These are phyloP conservation scores for Boleophthalmus pectinirostris DNA, from an alignment of 2,113 vertebrate species.

Conservation along the genomic window DNA sequence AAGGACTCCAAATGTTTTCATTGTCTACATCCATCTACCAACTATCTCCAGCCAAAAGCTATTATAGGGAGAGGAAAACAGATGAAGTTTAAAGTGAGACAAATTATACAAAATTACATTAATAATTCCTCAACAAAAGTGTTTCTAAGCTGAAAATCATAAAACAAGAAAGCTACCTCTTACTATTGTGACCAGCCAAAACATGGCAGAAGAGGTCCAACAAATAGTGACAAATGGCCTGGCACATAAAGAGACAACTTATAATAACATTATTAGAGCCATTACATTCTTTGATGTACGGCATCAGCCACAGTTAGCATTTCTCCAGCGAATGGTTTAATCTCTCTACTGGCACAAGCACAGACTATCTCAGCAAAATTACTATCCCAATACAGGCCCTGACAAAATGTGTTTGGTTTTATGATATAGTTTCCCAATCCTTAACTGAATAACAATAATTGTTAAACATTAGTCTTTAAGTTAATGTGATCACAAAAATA, in stretches of 20 bases:
- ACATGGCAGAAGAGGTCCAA: background rate
- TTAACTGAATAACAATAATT: constrained; percentile 18
- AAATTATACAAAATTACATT: constrained; percentile 29
- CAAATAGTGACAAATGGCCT: constrained; percentile 2
- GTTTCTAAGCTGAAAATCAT: constrained; percentile 7
- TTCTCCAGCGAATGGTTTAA: constrained; percentile 48
- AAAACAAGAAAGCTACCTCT: background rate
- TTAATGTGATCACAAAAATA: constrained; percentile 40
- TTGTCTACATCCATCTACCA: background rate
- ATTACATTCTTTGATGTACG: constrained; percentile 70
- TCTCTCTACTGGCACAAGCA: constrained; percentile 33
- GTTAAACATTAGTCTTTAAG: constrained; percentile 21
- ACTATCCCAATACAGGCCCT: constrained; percentile 10
- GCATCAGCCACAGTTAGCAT: constrained; percentile 29
- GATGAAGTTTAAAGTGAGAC: constrained; percentile 13
- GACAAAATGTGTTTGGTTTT: constrained; percentile 15
- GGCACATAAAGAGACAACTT: constrained; percentile 44
- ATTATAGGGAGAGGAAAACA: background rate
- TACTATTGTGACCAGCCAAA: constrained; percentile 18
- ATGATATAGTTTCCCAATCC: constrained; percentile 6
- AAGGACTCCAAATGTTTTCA: constrained; percentile 2
- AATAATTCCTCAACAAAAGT: background rate
- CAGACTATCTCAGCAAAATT: constrained; percentile 49
- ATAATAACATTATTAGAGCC: constrained; percentile 63
- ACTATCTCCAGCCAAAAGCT: constrained; percentile 4